These are phyloP conservation scores for Diarsia dahlii DNA, from an alignment of 2,888 invertebrate genomes.

Conservation along the genomic window DNA sequence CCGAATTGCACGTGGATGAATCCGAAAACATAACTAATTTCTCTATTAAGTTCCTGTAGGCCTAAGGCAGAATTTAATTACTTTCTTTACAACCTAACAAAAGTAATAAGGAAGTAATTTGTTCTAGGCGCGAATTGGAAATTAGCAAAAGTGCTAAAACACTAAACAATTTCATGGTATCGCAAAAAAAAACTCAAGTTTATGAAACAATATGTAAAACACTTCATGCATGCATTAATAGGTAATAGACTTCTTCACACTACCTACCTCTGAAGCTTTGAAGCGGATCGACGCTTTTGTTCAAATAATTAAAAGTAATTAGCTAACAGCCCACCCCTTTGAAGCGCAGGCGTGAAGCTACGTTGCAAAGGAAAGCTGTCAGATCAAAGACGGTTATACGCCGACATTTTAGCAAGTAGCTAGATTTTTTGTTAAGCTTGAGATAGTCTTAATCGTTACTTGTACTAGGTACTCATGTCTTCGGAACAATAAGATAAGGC, in stretches of 20 bases:
- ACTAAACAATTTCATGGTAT: not conserved
- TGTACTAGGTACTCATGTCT: too few species aligned
- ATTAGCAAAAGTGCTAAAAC: not conserved
- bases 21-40: too few species aligned
- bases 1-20: too few species aligned
- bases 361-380: slow-evolving; percentile 16
- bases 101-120: not conserved
- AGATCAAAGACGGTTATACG: slow-evolving; percentile 46
- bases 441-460: too few species aligned
- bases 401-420: slow-evolving; percentile 40
- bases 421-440: not conserved
- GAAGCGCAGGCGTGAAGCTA: slow-evolving; percentile 31
- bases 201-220: slow-evolving; percentile 28
- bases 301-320: slow-evolving; percentile 48
- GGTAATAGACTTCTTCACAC: slow-evolving; percentile 26
- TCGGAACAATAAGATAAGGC: not conserved
- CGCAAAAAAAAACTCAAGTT: slow-evolving; percentile 10
- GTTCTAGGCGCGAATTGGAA: not conserved
- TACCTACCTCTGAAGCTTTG: slow-evolving; percentile 31
- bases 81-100: not conserved
- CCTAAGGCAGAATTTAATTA: not conserved
- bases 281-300: slow-evolving; percentile 46
- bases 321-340: slow-evolving; percentile 45
- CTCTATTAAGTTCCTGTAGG: too few species aligned
- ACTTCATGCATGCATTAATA: slow-evolving; percentile 32